phyloP scores from a whole-genome alignment of 2,113 vertebrate genomes.

The Periophthalmus modestus region DNA sequence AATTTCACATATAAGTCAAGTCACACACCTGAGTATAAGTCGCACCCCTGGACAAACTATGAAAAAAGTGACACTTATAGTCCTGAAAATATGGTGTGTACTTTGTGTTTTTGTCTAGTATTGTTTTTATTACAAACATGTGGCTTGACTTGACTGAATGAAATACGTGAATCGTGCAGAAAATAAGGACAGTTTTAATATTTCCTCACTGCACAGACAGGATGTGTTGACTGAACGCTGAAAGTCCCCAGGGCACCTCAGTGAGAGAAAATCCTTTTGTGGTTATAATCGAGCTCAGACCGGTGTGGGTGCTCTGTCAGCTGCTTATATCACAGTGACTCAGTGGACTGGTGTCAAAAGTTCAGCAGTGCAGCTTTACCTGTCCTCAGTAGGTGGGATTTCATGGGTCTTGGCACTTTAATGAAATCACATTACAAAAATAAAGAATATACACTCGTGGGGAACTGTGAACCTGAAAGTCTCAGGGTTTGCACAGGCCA shows the following conservation, averaged over 20 bases:
- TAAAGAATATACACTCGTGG: not conserved
- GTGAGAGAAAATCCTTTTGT: constrained; percentile 1
- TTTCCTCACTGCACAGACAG: not conserved
- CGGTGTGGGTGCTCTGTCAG: not conserved
- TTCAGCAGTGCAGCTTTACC: not conserved
- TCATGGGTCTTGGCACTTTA: not conserved
- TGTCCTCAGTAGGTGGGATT: not conserved
- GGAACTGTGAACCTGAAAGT: not conserved
- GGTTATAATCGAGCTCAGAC: not conserved
- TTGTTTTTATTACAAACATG: not conserved
- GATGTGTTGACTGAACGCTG: not conserved
- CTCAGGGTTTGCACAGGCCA: not conserved
- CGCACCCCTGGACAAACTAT: too few species aligned
- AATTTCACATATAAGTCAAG: too few species aligned
- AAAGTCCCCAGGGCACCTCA: not conserved
- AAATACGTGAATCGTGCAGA: too few species aligned
- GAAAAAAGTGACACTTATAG: too few species aligned
- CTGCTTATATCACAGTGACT: not conserved
- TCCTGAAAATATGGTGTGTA: too few species aligned
- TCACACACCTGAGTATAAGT: too few species aligned
- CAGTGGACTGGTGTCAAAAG: not conserved
- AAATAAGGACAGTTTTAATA: not conserved
- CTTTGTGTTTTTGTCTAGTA: not conserved
- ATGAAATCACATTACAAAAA: not conserved
- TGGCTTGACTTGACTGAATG: not conserved